Conservation (phyloP, 2,797 vertebrate species). For the Nannoperca australis region DNA sequence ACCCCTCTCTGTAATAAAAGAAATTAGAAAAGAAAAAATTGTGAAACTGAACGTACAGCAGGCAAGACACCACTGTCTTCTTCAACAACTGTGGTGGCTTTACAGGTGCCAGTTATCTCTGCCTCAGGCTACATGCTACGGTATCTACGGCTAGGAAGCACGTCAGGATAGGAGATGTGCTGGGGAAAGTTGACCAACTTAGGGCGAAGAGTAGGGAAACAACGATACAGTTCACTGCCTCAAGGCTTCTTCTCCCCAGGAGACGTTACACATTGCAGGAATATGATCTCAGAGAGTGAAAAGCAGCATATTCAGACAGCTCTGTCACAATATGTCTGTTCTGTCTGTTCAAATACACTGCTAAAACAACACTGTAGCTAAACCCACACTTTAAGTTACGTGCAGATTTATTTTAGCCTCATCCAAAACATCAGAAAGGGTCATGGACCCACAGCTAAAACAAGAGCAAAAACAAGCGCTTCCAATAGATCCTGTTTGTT, state of each 20-base stretch:
- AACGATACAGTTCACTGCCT: conserved; percentile 34
- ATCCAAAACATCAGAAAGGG: neutral
- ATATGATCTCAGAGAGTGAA: conserved; percentile 21
- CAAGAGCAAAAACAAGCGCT: no score
- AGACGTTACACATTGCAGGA: conserved; percentile 29
- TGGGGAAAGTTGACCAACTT: conserved; percentile 33
- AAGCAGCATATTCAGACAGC: conserved; percentile 28
- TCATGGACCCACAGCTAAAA: neutral
- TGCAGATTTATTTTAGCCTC: neutral
- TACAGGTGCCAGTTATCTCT: conserved; percentile 37
- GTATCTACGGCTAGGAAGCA: conserved; percentile 23
- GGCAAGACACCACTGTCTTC: neutral
- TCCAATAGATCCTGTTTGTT: no score
- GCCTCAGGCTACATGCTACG: conserved; percentile 38
- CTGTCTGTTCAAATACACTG: conserved; percentile 23
- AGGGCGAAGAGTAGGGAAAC: conserved; percentile 25
- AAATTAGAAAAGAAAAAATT: neutral
- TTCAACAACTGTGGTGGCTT: conserved; percentile 17
- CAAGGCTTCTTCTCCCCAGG: conserved; percentile 18
- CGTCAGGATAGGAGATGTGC: conserved; percentile 27
- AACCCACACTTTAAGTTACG: neutral
- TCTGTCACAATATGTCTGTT: conserved; percentile 35
- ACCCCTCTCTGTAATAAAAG: neutral
- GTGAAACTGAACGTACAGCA: conserved; percentile 2
- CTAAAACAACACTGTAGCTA: conserved; percentile 1